Base-by-base conservation (phyloP, 1,140 invertebrate genomes). In the Drosophila micromelanica region DNA sequence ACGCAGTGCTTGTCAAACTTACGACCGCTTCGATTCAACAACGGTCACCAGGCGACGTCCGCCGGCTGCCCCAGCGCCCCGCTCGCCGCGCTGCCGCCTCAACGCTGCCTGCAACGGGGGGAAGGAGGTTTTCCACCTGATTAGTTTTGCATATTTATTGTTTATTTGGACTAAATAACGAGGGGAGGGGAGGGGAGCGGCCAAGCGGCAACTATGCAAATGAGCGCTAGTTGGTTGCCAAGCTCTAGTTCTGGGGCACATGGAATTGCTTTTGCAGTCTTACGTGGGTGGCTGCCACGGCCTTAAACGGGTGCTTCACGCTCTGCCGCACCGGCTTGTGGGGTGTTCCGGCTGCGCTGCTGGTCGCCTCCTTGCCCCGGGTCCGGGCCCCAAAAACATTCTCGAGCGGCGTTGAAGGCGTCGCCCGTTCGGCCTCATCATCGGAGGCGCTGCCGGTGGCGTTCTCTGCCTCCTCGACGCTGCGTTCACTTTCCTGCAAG, bases 181-280 rank as follows among this genome's bases (percentile, higher is more conserved):
- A 15, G 43, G n/a, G n/a, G n/a, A n/a, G n/a, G n/a, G n/a, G n/a
- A n/a, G n/a, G n/a, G n/a, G n/a, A n/a, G 65, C 27, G 2, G 17
- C n/a, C 37, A 61, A 62, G 59, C 43, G 52, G 12, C 20, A 49
- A 13, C 17, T 52, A 40, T 76, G 76, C 46, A 64, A 59, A 65
- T 76, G 55, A 15, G 40, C 27, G 45, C 45, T 30, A 35, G 27
- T 30, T 55, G 42, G 27, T 30, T 55, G 42, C 52, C 27, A 42
- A 12, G 27, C 57, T 54, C 61, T 87, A 87, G 76, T 87, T 86
- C 64, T 82, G 81, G 15, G 89, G 87, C 76, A 91, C 90, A 76
- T 91, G 85, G 40, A 91, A 80, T 79, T 91, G 81, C 75, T 82
- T 82, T 73, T 91, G 90, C 69, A 90, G 68, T 60, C 90, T 84